Conservation (phyloP, 2,113 vertebrate species). For the Cryptotis parvus region DNA sequence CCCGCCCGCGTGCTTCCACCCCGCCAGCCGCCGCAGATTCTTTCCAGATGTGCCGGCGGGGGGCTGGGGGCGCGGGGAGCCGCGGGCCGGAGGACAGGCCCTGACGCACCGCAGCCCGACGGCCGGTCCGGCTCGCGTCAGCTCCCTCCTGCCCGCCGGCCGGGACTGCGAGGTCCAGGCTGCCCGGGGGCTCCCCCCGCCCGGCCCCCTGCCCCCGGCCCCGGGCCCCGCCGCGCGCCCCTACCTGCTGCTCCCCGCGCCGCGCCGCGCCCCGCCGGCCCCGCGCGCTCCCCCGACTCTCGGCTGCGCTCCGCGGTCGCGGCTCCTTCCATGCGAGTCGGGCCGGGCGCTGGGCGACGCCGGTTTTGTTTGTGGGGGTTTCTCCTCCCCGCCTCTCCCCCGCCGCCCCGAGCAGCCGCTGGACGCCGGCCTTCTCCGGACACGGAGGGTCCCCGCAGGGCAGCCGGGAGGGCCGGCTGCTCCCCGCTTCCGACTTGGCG, state of each 20-base stretch:
- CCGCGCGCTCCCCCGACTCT: conserved; percentile 9
- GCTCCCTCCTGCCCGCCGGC: neutral
- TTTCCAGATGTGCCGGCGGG: conserved; percentile 78
- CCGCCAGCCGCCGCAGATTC: conserved; percentile 57
- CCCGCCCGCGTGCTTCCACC: neutral
- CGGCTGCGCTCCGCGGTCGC: conserved; percentile 57
- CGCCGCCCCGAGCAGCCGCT: conserved; percentile 80
- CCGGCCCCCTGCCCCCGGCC: no score
- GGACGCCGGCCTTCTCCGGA: conserved; percentile 83
- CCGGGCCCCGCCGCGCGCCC: neutral
- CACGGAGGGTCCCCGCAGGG: conserved; percentile 77
- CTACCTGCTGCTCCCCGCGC: conserved; percentile 67
- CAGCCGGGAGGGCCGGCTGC: conserved; percentile 66
- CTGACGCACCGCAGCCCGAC: no score
- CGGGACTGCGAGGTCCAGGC: no score
- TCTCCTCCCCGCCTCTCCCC: conserved; percentile 69
- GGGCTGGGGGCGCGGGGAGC: conserved; percentile 38
- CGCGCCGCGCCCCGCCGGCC: conserved; percentile 19
- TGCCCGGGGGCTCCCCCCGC: no score
- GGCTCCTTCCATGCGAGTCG: conserved; percentile 75
- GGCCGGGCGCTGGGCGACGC: conserved; percentile 49
- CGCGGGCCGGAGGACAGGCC: neutral
- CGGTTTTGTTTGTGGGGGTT: conserved; percentile 79
- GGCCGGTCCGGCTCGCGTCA: neutral
- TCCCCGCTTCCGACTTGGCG: neutral